Evolutionary conservation across 2,888 invertebrate species (phyloP).

Genomic region (Dioctria rufipes): DNA sequence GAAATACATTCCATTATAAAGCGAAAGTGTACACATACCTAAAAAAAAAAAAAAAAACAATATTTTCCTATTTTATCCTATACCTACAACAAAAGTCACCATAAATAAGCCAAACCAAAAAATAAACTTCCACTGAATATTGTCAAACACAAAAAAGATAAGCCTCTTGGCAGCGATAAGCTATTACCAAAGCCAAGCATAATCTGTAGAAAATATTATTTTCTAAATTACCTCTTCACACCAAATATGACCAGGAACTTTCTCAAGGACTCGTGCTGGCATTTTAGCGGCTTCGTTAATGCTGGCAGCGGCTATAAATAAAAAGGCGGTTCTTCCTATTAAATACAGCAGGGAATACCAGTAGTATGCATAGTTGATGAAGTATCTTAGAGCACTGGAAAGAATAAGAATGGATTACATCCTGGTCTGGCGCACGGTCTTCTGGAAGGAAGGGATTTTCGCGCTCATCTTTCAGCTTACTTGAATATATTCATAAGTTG

Average conservation of each 20-base stretch:
- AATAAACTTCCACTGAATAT: slow-evolving; percentile 33
- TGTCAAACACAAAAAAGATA: slow-evolving; percentile 25
- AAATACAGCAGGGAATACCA: slow-evolving; percentile 75
- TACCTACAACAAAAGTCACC: too few relatives aligned
- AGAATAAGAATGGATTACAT: slow-evolving; percentile 29
- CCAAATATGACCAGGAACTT: slow-evolving; percentile 72
- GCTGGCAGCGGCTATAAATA: slow-evolving; percentile 74
- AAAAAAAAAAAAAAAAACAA: too few relatives aligned
- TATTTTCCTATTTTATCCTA: too few relatives aligned
- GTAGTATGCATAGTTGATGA: slow-evolving; percentile 73
- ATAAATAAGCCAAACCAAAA: background rate
- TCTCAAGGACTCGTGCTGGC: slow-evolving; percentile 69
- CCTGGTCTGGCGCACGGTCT: slow-evolving; percentile 4
- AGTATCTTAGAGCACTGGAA: slow-evolving; percentile 67
- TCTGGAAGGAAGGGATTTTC: slow-evolving; percentile 2
- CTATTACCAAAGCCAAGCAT: slow-evolving; percentile 14
- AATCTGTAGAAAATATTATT: slow-evolving; percentile 2
- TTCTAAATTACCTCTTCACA: slow-evolving; percentile 69
- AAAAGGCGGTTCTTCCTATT: slow-evolving; percentile 74
- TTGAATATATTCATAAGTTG: slow-evolving; percentile 74
- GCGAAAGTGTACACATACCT: too few relatives aligned
- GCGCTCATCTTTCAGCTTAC: slow-evolving; percentile 61
- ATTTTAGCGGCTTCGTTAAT: slow-evolving; percentile 73
- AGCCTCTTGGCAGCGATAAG: background rate
- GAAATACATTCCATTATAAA: too few relatives aligned